A percentile compares a stretch with the other conserved stretches of the same genome.
Conservation (phyloP, 2,797 vertebrate genomes). For the Microhierax caerulescens region DNA sequence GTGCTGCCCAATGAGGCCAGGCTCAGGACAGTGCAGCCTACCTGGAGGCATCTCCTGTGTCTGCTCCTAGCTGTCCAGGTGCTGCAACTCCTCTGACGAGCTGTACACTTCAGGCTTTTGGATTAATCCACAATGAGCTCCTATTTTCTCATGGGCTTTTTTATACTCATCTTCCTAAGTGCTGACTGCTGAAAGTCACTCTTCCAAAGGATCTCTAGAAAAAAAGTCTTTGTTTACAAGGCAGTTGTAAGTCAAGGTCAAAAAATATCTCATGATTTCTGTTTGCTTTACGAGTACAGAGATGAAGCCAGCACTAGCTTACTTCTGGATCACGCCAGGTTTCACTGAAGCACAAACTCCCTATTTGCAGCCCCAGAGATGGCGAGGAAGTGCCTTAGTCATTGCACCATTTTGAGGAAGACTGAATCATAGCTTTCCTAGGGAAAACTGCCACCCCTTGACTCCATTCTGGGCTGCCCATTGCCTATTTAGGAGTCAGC, state of each 20-base stretch:
- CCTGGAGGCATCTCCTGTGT: not conserved
- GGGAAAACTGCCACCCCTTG: not conserved
- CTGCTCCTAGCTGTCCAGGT: not conserved
- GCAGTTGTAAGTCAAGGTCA: not conserved
- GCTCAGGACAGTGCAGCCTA: not conserved
- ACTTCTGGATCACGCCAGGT: not conserved
- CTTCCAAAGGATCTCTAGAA: not conserved
- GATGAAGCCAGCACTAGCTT: not conserved
- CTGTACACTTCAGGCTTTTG: not conserved
- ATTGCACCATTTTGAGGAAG: not conserved
- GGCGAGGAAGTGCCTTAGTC: not conserved
- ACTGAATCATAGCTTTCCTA: not conserved
- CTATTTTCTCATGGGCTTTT: not conserved
- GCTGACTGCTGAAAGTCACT: not conserved
- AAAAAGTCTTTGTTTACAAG: not conserved
- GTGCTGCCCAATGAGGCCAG: fast-evolving
- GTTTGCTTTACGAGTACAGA: not conserved
- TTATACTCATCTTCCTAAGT: not conserved
- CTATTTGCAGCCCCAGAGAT: not conserved
- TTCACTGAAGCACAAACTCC: not conserved
- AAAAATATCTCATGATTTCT: not conserved
- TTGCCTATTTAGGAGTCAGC: not conserved
- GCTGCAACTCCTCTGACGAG: not conserved
- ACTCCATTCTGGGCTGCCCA: not conserved
- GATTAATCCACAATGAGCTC: not conserved